These are phyloP conservation scores for Indri indri DNA, from an alignment of 2,113 vertebrate genomes.

Conservation along the genomic window DNA sequence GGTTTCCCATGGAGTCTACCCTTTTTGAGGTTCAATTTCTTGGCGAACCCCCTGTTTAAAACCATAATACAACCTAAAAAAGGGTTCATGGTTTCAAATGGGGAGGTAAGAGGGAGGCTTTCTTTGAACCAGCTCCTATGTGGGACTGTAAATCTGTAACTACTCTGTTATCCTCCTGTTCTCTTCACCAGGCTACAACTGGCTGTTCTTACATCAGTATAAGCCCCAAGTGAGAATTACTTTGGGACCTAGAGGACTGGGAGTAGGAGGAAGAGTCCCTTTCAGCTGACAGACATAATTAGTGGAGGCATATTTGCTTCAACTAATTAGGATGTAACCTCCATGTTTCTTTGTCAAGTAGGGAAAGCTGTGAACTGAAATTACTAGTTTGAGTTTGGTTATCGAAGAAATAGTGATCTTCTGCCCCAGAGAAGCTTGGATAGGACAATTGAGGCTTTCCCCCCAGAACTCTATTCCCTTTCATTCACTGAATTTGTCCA, in stretches of 20 bases:
- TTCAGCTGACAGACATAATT: constrained; percentile 62
- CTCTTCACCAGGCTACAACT: background rate
- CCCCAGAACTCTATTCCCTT: background rate
- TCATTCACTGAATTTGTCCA: background rate
- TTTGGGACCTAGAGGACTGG: constrained; percentile 17
- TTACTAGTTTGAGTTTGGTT: constrained; percentile 10
- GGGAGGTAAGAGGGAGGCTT: background rate
- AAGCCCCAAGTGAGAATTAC: constrained; percentile 33
- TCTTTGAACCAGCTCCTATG: background rate
- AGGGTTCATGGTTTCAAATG: background rate
- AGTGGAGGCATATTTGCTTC: constrained; percentile 50
- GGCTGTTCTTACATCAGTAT: background rate
- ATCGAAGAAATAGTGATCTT: background rate
- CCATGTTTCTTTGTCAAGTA: background rate
- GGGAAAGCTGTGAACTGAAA: constrained; percentile 37
- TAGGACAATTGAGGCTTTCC: background rate
- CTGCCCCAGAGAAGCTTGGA: background rate
- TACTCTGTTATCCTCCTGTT: background rate
- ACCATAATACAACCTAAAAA: background rate
- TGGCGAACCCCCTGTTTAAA: background rate
- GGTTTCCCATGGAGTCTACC: background rate
- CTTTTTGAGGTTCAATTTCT: background rate
- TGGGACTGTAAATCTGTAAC: background rate
- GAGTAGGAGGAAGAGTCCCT: constrained; percentile 53
- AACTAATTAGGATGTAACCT: constrained; percentile 41